Conservation (phyloP, 1,140 invertebrate genomes). For the Orius insidiosus region DNA sequence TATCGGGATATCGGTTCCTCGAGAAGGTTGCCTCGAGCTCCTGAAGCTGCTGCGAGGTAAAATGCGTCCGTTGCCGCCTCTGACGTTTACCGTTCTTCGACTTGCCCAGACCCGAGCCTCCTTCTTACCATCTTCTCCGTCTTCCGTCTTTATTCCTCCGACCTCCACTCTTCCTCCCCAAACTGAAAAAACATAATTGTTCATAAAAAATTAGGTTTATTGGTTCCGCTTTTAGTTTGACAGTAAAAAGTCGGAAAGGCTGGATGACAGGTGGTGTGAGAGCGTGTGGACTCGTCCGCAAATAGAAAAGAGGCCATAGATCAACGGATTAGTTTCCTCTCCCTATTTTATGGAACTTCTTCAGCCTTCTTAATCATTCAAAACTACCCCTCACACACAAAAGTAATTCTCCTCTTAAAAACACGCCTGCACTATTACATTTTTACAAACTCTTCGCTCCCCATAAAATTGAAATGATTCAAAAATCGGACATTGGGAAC, state of each 20-base stretch:
- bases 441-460: no score
- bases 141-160: conserved; percentile 19
- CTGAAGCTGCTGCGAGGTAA: conserved; percentile 88
- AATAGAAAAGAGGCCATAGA: not conserved
- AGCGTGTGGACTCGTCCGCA: conserved; percentile 9
- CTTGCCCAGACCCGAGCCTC: conserved; percentile 45
- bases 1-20: conserved; percentile 94
- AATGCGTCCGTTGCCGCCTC: conserved; percentile 83
- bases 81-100: conserved; percentile 80
- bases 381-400: no score
- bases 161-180: conserved; percentile 16
- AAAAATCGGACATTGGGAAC: no score
- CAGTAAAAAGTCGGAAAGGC: not conserved
- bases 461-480: no score
- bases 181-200: no score
- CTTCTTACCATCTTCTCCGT: conserved; percentile 17
- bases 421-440: no score
- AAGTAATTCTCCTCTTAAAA: no score
- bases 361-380: not conserved
- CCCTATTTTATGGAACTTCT: not conserved
- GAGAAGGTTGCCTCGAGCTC: conserved; percentile 88
- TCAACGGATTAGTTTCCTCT: not conserved
- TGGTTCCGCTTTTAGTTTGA: conserved; percentile 13
- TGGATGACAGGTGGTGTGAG: not conserved
- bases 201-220: conserved; percentile 4